Conservation (phyloP, 2,888 invertebrate genomes). For the Neelides folsomi region DNA sequence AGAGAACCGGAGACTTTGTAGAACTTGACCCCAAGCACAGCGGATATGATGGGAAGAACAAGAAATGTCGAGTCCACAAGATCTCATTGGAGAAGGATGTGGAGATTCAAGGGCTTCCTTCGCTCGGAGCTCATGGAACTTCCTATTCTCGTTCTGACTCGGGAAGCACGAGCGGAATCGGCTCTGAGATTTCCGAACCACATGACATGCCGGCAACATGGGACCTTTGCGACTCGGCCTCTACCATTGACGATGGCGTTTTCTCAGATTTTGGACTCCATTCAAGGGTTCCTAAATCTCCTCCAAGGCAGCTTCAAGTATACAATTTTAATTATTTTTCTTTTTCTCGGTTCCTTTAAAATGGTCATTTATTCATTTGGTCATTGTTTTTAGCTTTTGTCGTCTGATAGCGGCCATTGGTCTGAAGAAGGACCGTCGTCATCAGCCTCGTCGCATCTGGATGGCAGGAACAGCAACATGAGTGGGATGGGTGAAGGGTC, state of each 20-base stretch:
- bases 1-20: conserved; percentile 1
- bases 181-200: conserved; percentile 34
- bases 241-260: conserved; percentile 19
- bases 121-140: not conserved
- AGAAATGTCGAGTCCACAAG: conserved; percentile 23
- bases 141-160: conserved; percentile 34
- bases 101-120: not conserved
- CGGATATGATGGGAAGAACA: conserved; percentile 7
- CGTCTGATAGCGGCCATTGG: conserved; percentile 28
- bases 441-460: conserved; percentile 15
- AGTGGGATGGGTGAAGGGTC: conserved; percentile 16
- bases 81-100: conserved; percentile 1
- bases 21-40: not conserved
- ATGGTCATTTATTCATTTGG: not conserved
- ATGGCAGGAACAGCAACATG: conserved; percentile 7
- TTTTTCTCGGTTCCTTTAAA: not conserved
- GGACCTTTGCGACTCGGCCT: conserved; percentile 18
- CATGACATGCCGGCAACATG: conserved; percentile 26
- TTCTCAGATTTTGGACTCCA: conserved; percentile 17
- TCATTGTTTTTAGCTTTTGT: conserved; percentile 18
- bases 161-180: conserved; percentile 35
- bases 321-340: conserved; percentile 3
- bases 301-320: conserved; percentile 21
- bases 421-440: conserved; percentile 21
- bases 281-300: conserved; percentile 15